Conservation (phyloP, 2,797 vertebrate genomes). For the Periparus ater region DNA sequence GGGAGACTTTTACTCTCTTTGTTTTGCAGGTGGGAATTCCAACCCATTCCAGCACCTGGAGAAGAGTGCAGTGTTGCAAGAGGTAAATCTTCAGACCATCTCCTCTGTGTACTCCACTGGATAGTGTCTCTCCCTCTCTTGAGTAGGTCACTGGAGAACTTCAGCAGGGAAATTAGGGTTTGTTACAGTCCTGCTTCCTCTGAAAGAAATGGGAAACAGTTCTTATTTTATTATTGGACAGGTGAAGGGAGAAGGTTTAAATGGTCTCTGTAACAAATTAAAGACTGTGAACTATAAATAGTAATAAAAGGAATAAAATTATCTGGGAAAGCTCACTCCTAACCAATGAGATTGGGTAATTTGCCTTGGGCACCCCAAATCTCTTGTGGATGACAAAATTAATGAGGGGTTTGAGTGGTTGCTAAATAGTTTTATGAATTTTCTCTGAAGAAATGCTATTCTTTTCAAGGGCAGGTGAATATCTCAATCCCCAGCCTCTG, state of each 20-base stretch:
- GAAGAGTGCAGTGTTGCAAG: slow-evolving; percentile 83
- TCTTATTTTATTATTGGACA: neutral
- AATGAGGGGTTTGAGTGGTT: neutral
- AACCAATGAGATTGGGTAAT: neutral
- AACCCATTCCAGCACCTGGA: slow-evolving; percentile 83
- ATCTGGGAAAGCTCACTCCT: neutral
- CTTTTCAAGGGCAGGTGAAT: neutral
- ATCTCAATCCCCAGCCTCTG: neutral
- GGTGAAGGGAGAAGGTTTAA: neutral
- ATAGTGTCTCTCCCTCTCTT: neutral
- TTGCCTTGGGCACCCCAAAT: neutral
- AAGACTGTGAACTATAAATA: neutral
- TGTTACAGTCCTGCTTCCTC: neutral
- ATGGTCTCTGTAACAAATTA: neutral
- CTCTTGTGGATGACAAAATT: neutral
- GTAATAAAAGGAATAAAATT: neutral
- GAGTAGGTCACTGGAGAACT: neutral
- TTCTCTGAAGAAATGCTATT: neutral
- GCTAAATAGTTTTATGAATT: neutral
- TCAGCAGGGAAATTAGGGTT: neutral
- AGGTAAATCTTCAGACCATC: slow-evolving; percentile 66
- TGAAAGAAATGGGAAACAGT: neutral
- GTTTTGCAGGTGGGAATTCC: slow-evolving; percentile 75
- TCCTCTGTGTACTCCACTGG: neutral
- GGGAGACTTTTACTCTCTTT: neutral